Conservation (phyloP, 2,888 invertebrate genomes). For the Ganaspis brasiliensis region DNA sequence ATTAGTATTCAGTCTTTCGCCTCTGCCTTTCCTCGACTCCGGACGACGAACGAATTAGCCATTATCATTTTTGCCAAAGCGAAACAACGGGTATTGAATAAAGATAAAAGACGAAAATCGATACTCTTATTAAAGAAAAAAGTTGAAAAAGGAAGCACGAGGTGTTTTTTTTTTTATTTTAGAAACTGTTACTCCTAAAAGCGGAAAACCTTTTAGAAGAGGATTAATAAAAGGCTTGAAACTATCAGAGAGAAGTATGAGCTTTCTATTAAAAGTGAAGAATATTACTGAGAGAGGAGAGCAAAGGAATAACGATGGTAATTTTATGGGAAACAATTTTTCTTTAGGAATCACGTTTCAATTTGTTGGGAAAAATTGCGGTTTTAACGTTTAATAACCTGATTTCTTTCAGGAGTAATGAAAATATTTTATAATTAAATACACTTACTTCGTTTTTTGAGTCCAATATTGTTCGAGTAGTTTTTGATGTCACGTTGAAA, state of each 20-base stretch:
- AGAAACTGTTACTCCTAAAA: not conserved
- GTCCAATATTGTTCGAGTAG: conserved; percentile 80
- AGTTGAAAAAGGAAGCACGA: not conserved
- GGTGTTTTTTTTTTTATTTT: not conserved
- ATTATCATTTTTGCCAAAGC: conserved; percentile 35
- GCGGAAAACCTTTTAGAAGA: not conserved
- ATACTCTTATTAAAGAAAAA: conserved; percentile 7
- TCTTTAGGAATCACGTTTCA: conserved; percentile 15
- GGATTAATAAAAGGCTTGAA: conserved; percentile 35
- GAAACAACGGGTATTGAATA: conserved; percentile 24
- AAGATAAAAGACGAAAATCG: conserved; percentile 26
- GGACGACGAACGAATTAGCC: conserved; percentile 9
- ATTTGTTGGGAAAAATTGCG: not conserved
- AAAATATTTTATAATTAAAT: conserved; percentile 17
- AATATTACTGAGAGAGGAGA: not conserved
- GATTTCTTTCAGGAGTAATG: not conserved
- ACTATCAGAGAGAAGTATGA: not conserved
- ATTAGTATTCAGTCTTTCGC: conserved; percentile 32
- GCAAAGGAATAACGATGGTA: not conserved
- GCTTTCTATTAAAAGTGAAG: conserved; percentile 22
- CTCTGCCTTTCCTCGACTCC: conserved; percentile 2
- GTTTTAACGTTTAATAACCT: not conserved
- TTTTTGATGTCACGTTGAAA: conserved; percentile 81
- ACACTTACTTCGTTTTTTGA: conserved; percentile 82
- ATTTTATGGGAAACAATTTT: conserved; percentile 16